Evolutionary conservation across 2,888 invertebrate genomes (phyloP).

Genomic region (Clostera curtula): DNA sequence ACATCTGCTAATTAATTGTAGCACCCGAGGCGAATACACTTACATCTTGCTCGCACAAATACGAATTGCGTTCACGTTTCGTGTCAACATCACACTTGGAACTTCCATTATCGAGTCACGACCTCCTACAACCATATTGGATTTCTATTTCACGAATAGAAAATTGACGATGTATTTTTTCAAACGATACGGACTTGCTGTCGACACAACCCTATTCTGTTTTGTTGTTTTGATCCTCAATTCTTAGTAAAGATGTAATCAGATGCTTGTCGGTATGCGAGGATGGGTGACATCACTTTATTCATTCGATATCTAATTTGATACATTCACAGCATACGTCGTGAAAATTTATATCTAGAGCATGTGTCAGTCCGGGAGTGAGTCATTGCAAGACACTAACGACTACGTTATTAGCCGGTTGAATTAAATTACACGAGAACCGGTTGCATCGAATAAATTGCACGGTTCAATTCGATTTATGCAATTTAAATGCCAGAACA

Average conservation of each 20-base stretch:
- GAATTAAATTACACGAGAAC: conserved; percentile 53
- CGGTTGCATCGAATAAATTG: conserved; percentile 54
- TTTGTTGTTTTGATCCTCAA: conserved; percentile 8
- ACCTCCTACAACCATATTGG: conserved; percentile 39
- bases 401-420: conserved; percentile 36
- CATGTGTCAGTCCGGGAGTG: conserved; percentile 34
- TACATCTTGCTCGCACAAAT: conserved; percentile 25
- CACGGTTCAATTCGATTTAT: conserved; percentile 49
- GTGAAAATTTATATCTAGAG: conserved; percentile 35
- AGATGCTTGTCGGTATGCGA: conserved; percentile 18
- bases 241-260: conserved; percentile 15
- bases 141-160: conserved; percentile 36
- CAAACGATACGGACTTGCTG: conserved; percentile 8
- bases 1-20: conserved; percentile 14
- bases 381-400: conserved; percentile 42
- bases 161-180: conserved; percentile 24
- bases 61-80: conserved; percentile 37
- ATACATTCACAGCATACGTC: conserved; percentile 22
- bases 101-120: conserved; percentile 43
- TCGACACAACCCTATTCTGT: conserved; percentile 5
- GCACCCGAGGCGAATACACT: conserved; percentile 13
- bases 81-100: conserved; percentile 40
- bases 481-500: conserved; percentile 59
- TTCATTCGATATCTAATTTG: conserved; percentile 23
- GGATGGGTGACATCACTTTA: conserved; percentile 31